Evolutionary conservation across 2,888 invertebrate species (phyloP), one percentile per base, ranked within the genome.

Genomic region (Barypeithes pellucidus): DNA sequence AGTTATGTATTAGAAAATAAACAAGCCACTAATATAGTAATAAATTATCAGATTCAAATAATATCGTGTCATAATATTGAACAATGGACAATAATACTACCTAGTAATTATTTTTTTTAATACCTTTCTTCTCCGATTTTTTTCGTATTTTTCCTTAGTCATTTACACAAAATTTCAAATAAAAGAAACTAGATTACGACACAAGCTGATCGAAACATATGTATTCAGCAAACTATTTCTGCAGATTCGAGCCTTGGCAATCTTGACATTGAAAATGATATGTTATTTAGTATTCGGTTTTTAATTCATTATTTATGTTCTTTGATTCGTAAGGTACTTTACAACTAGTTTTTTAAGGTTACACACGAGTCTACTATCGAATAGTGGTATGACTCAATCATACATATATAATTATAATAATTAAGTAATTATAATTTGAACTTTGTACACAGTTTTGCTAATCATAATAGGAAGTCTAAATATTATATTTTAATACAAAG

Each of bases 281-380:
- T 22, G 24, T 50, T 50, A 50, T 18, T 47, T 1, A 11, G 12
- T 20, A 9, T 24, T 24, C 2, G 16, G 5, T 14, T 24, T 24
- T 18, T 22, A 47, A 20, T 24, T 52, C 14, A 20, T 54, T 54
- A 14, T n/a, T 54, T 29, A 29, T 54, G 52, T 54, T 54, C 29
- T 54, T 54, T 54, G 29, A 24, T 29, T 8, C 8, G 5, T 39
- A 9, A 9, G 36, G n/a, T n/a, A n/a, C n/a, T n/a, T n/a, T 39
- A 54, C 29, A 54, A 54, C 52, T 54, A 24, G 52, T 54, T 54
- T 47, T 43, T 50, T 24, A 50, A 50, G 50, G 50, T 50, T 50
- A 50, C 3, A 20, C 50, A 50, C 22, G 50, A 1, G n/a, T n/a
- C 9, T 47, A 8, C 12, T 50, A 22, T 22, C 4, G 22, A 9